Base-by-base conservation (phyloP, 1,140 invertebrate genomes). In the Zelostemma sp. region DNA sequence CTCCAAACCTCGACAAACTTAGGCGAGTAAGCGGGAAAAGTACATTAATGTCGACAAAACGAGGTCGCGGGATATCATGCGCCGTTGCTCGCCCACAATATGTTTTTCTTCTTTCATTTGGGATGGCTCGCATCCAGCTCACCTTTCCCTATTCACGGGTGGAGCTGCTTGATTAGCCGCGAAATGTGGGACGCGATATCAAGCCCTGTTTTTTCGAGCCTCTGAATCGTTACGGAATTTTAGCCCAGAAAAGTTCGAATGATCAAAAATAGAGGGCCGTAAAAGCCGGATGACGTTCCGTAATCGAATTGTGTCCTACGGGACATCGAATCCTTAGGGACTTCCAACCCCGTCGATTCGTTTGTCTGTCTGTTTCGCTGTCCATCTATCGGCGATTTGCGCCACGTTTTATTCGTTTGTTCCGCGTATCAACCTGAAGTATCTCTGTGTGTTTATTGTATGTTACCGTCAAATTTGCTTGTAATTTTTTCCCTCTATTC, bases 401-500 rank as follows among this genome's bases (percentile, higher is more conserved):
- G 64, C 74, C 65, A 71, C 73, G 72, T 73, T 77, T 74, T 73
- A 74, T 79, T 80, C 79, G 77, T 80, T 81, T 81, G 79, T 78
- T 73, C 68, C 73, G 70, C 72, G 73, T 79, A 76, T 80, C 77
- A 77, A 73, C 76, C 75, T 67, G 68, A 75, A 76, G 73, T 78
- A 77, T 80, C 73, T 66, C 74, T 71, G 74, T 72, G 76, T 71
- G 72, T 80, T 78, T 79, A 81, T 82, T 84, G 81, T 82, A 80
- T 72, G 75, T 74, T 76, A 75, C 75, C 77, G 74, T 74, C 78
- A 77, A 80, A 75, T 72, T 77, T 79, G 74, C 67, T 51, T 15
- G 14, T 63, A 80, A 78, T 81, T 79, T 82, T 83, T 83, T 84
- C 78, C 81, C 77, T 73, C 71, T 57, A n/a, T n/a, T n/a, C n/a